These are phyloP conservation scores for Physella acuta DNA, from an alignment of 1,140 invertebrate species.

Conservation along the genomic window DNA sequence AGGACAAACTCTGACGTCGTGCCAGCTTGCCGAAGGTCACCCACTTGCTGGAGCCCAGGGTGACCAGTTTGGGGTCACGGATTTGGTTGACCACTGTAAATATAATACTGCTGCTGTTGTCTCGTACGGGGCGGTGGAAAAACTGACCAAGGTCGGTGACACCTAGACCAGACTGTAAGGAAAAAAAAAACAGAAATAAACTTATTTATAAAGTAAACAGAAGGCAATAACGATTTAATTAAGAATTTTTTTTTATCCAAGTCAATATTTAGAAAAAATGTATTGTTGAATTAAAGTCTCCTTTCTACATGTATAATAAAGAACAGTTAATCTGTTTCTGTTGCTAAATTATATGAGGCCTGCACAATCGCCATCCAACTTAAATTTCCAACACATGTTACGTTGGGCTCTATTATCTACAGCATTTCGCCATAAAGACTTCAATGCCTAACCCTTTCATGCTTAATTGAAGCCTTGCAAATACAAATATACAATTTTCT, in stretches of 20 bases:
- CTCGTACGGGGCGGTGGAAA: conserved; percentile 84
- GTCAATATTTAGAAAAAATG: background rate
- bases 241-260: no score
- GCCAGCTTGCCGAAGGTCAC: conserved; percentile 77
- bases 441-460: no score
- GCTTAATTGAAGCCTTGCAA: no score
- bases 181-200: background rate
- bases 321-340: no score
- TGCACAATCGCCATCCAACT: no score
- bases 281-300: no score
- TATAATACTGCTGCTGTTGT: conserved; percentile 86
- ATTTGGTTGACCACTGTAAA: conserved; percentile 83
- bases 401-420: no score
- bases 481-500: background rate
- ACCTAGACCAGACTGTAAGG: conserved; percentile 69
- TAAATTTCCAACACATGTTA: no score
- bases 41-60: conserved; percentile 79
- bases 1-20: conserved; percentile 44
- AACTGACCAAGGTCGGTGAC: conserved; percentile 90
- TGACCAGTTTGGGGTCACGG: conserved; percentile 73
- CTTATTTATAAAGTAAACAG: background rate
- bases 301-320: no score
- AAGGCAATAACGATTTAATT: conserved; percentile 27
- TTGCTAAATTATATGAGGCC: no score
- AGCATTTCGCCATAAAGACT: no score